phyloP scores from a whole-genome alignment of 2,797 vertebrate genomes.

The Lateolabrax maculatus region DNA sequence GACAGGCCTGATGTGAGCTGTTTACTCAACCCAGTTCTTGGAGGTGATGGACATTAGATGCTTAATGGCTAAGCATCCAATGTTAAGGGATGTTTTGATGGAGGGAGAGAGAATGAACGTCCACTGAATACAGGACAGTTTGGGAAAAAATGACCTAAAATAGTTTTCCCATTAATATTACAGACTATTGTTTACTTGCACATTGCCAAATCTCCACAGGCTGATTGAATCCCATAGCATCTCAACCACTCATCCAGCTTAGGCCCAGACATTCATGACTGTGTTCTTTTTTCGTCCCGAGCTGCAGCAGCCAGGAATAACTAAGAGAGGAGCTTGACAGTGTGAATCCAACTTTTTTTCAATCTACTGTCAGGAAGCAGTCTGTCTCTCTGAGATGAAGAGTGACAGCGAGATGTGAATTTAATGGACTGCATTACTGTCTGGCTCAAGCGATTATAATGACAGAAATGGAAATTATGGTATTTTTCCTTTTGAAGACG shows the following conservation, averaged over 20 bases:
- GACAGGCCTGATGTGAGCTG: slow-evolving; percentile 5
- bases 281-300: slow-evolving; percentile 36
- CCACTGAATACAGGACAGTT: slow-evolving; percentile 13
- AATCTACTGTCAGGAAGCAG: slow-evolving; percentile 63
- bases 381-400: slow-evolving; percentile 52
- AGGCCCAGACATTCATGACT: slow-evolving; percentile 27
- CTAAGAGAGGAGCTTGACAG: slow-evolving; percentile 49
- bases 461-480: slow-evolving; percentile 65
- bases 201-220: slow-evolving; percentile 19
- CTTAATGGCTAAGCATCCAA: no score
- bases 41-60: neutral
- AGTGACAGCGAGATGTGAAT: slow-evolving; percentile 64
- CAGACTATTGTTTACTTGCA: slow-evolving; percentile 40
- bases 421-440: slow-evolving; percentile 51
- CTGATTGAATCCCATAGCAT: slow-evolving; percentile 28
- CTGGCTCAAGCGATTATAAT: slow-evolving; percentile 56
- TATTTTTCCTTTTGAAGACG: slow-evolving; percentile 52
- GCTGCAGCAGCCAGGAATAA: slow-evolving; percentile 59
- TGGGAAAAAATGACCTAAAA: slow-evolving; percentile 26
- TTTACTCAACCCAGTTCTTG: neutral
- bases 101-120: slow-evolving; percentile 15
- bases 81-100: slow-evolving; percentile 28
- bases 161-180: slow-evolving; percentile 22
- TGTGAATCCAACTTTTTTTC: slow-evolving; percentile 63
- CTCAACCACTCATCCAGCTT: slow-evolving; percentile 22